Base-by-base conservation (phyloP, 2,888 invertebrate species). In the Drosophila austrosaltans region DNA sequence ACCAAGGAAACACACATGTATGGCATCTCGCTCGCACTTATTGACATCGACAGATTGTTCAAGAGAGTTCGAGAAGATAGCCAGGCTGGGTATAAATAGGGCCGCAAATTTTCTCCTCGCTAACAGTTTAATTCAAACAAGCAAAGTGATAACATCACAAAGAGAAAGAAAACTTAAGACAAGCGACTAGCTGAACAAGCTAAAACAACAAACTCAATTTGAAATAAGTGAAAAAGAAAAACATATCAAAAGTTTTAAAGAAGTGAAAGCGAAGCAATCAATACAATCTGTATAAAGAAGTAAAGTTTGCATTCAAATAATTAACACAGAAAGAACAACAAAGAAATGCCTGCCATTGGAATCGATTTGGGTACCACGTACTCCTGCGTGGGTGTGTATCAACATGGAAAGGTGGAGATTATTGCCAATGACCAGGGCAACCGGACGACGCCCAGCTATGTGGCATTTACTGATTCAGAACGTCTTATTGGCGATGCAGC, bases 401-500 rank as follows among this genome's bases (percentile, higher is more conserved):
- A 96, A 87, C 94, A 96, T 89, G 96, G 96, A 65, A 96, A 96
- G 91, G 96, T 96, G 82, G 96, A 97, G 91, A 96, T 97, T 78
- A 96, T 96, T 77, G 96, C 96, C 79, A 96, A 97, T 87, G 96
- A 96, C 79, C 96, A 96, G 90, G 96, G 96, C 44, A 96, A 90
- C 69, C 84, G 90, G 57, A 90, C 90, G 48, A 90, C 90, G 36
- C 90, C 90, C 30, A 89, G 90, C 57, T 90, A 89, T 82, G 96
- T 97, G 76, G 96, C 96, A 76, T 96, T 97, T 93, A 96, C 96
- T 65, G 96, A 97, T 92, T 96, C 96, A 2, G 96, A 96, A 92
- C 94, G 96, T 91, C 94, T 89, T n/a, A 89, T 89, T 69, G 90
- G 96, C 81, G 96, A 96, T 93, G 96, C 96, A 66, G 96, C 96